Percentiles rank a stretch among this genome's conserved stretches.
Evolutionary conservation across 2,113 vertebrate genomes (phyloP).

Genomic region (Takifugu flavidus): DNA sequence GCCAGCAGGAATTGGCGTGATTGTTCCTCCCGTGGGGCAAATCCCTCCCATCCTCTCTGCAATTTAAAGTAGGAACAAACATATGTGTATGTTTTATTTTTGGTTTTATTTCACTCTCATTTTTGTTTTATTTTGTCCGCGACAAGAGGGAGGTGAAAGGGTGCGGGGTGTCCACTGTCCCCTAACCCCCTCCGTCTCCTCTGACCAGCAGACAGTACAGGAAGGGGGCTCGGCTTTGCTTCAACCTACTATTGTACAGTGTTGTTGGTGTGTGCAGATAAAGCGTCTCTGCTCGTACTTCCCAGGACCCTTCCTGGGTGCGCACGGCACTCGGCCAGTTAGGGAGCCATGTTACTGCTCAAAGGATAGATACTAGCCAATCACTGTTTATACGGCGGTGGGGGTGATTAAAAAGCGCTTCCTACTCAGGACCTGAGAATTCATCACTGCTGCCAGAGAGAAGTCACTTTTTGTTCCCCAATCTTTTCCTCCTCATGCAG

Average conservation of each 20-base stretch:
- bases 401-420: conserved; percentile 61
- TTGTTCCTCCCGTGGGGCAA: conserved; percentile 63
- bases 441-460: conserved; percentile 72
- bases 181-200: conserved; percentile 50
- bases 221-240: conserved; percentile 74
- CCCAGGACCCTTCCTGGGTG: conserved; percentile 27
- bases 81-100: conserved; percentile 72
- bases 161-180: conserved; percentile 11
- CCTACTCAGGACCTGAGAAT: conserved; percentile 71
- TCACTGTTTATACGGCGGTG: conserved; percentile 66
- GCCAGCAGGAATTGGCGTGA: conserved; percentile 75
- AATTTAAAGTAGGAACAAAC: conserved; percentile 74
- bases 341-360: conserved; percentile 57
- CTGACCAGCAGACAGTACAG: conserved; percentile 64
- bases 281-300: conserved; percentile 64
- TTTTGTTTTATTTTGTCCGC: conserved; percentile 14
- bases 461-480: conserved; percentile 23
- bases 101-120: conserved; percentile 54
- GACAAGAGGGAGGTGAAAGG: conserved; percentile 24
- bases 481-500: conserved; percentile 26
- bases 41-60: conserved; percentile 69
- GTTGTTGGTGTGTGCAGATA: conserved; percentile 57
- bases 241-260: conserved; percentile 61
- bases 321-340: conserved; percentile 28
- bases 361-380: conserved; percentile 58